Percentiles rank a stretch among this genome's conserved stretches.
Conservation (phyloP, 2,888 invertebrate species). For the Caradrina kadenii region DNA sequence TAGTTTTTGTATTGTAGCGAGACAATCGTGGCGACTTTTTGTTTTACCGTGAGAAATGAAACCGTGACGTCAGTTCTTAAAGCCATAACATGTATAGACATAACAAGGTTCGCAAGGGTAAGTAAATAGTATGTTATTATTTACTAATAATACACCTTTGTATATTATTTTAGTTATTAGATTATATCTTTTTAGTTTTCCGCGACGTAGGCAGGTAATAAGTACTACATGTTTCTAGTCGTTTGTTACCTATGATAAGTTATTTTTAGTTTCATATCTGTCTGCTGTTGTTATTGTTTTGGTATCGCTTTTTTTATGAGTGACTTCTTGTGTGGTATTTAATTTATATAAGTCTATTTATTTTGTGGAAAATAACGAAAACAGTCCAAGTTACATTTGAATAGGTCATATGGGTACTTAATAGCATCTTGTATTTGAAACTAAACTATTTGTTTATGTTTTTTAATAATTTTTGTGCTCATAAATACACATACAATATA, state of each 20-base stretch:
- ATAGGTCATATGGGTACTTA: not conserved
- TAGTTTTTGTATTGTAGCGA: slow-evolving; percentile 72
- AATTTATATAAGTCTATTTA: too few relatives aligned
- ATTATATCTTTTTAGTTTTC: not conserved
- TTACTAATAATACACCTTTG: not conserved
- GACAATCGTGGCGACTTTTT: slow-evolving; percentile 70
- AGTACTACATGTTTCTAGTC: not conserved
- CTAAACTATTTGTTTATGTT: too few relatives aligned
- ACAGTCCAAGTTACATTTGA: not conserved
- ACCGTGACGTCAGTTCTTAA: slow-evolving; percentile 51
- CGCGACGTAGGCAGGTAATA: not conserved
- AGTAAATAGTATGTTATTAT: slow-evolving; percentile 63
- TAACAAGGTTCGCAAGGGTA: slow-evolving; percentile 69
- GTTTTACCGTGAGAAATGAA: slow-evolving; percentile 72
- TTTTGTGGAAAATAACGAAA: too few relatives aligned
- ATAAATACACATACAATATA: too few relatives aligned
- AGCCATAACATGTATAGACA: slow-evolving; percentile 72
- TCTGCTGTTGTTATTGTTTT: not conserved
- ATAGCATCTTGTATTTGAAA: not conserved
- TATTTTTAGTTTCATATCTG: slow-evolving; percentile 12
- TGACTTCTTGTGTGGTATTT: not conserved
- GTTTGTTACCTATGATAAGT: not conserved
- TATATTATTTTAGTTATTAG: not conserved
- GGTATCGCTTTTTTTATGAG: not conserved
- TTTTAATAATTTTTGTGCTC: too few relatives aligned